Conservation (phyloP, 1,140 invertebrate species). For the Neodiprion virginianus region DNA sequence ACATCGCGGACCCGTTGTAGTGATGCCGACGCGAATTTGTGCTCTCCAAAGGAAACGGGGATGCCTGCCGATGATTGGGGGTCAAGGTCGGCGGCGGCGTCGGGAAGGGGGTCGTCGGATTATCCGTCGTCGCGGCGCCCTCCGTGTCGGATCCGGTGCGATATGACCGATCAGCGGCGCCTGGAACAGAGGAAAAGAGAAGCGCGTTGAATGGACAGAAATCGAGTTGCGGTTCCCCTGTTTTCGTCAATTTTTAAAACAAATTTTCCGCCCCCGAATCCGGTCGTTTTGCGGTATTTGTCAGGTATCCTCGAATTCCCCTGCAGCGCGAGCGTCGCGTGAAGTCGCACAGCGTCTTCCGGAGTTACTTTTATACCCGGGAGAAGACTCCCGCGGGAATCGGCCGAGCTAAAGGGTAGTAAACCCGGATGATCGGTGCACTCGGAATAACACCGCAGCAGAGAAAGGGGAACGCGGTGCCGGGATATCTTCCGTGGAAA, state of each 20-base stretch:
- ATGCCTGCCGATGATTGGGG: constrained; percentile 69
- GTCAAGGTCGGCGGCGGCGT: constrained; percentile 58
- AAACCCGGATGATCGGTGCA: too few species aligned
- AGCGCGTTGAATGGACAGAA: constrained; percentile 15
- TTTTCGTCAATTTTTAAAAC: not conserved
- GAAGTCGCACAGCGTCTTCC: too few species aligned
- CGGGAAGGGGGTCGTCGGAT: constrained; percentile 60
- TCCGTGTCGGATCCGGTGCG: constrained; percentile 67
- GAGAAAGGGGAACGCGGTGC: not conserved
- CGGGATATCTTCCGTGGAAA: not conserved
- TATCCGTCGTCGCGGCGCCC: constrained; percentile 61
- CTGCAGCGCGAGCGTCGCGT: too few species aligned
- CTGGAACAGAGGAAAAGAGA: constrained; percentile 43
- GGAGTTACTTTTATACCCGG: too few species aligned
- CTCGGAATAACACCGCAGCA: too few species aligned
- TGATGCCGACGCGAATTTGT: constrained; percentile 67
- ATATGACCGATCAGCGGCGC: constrained; percentile 64
- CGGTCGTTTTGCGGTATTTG: not conserved
- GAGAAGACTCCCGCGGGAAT: too few species aligned
- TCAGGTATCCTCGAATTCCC: too few species aligned
- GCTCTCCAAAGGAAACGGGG: constrained; percentile 72
- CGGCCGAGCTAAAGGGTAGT: too few species aligned
- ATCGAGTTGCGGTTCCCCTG: constrained; percentile 6
- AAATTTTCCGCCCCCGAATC: constrained; percentile 11
- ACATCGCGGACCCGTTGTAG: constrained; percentile 55